A percentile compares a stretch with the other conserved stretches of the same genome.
Conservation (phyloP, 2,888 invertebrate species). For the Tryphoninae sp. region DNA sequence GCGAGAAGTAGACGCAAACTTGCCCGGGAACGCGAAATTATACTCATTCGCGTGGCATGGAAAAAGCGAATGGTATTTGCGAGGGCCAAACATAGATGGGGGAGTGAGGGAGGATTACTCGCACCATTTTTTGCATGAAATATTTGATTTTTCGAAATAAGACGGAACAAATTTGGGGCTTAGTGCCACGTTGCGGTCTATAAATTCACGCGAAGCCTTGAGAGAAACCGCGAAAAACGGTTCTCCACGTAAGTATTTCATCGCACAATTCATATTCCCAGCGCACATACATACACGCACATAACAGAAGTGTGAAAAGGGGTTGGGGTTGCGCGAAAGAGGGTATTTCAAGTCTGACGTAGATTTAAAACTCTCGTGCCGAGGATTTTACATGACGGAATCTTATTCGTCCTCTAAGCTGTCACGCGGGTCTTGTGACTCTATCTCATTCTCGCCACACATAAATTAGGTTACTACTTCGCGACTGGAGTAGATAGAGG, state of each 20-base stretch:
- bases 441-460: conserved; percentile 34
- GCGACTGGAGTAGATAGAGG: conserved; percentile 43
- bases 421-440: conserved; percentile 36
- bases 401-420: conserved; percentile 47
- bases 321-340: conserved; percentile 1
- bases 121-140: conserved; percentile 37
- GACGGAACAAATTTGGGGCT: conserved; percentile 57
- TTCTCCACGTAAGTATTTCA: conserved; percentile 55
- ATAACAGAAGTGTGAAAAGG: neutral
- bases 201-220: conserved; percentile 47
- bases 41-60: conserved; percentile 18
- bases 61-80: conserved; percentile 12
- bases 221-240: conserved; percentile 35
- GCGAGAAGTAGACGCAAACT: conserved; percentile 30
- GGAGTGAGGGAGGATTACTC: neutral
- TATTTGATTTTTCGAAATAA: conserved; percentile 52
- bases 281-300: neutral
- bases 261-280: conserved; percentile 38
- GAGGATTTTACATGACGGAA: conserved; percentile 58
- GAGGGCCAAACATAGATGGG: neutral
- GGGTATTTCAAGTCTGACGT: conserved; percentile 52
- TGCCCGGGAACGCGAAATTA: conserved; percentile 10
- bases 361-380: conserved; percentile 54
- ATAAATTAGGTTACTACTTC: conserved; percentile 55
- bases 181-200: conserved; percentile 38